Evolutionary conservation across 2,888 invertebrate genomes (phyloP).

Genomic region (Rambutsinella grinnellia): DNA sequence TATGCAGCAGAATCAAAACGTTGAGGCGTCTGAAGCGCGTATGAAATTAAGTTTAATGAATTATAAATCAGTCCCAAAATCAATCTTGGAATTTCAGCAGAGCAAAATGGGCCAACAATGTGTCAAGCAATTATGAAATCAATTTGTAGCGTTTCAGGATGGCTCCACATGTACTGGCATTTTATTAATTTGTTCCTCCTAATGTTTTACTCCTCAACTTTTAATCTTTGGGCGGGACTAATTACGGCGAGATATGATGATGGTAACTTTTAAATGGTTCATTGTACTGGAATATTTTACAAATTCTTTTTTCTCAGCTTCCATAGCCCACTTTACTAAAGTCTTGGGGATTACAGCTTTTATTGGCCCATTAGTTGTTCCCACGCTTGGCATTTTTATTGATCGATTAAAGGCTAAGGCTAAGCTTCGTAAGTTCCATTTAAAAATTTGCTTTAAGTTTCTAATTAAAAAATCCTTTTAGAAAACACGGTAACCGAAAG

Average conservation of each 20-base stretch:
- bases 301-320: no score
- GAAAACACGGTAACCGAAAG: no score
- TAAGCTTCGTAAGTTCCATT: slow-evolving; percentile 49
- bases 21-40: no score
- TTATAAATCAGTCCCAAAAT: no score
- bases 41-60: no score
- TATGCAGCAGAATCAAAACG: no score
- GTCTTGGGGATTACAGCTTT: slow-evolving; percentile 61
- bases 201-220: slow-evolving; percentile 61
- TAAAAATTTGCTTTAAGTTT: no score
- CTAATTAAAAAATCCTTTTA: no score
- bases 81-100: no score
- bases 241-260: slow-evolving; percentile 48
- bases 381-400: slow-evolving; percentile 58
- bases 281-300: not conserved
- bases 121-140: no score
- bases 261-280: slow-evolving; percentile 33
- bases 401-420: slow-evolving; percentile 56
- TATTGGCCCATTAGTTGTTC: slow-evolving; percentile 62
- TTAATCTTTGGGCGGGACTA: slow-evolving; percentile 61
- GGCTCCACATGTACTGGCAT: slow-evolving; percentile 62
- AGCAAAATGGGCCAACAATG: no score
- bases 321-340: no score
- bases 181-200: slow-evolving; percentile 63
- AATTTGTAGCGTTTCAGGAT: slow-evolving; percentile 52